Evolutionary conservation across 2,888 invertebrate genomes (phyloP).

Genomic region (Apocheima hispidaria): DNA sequence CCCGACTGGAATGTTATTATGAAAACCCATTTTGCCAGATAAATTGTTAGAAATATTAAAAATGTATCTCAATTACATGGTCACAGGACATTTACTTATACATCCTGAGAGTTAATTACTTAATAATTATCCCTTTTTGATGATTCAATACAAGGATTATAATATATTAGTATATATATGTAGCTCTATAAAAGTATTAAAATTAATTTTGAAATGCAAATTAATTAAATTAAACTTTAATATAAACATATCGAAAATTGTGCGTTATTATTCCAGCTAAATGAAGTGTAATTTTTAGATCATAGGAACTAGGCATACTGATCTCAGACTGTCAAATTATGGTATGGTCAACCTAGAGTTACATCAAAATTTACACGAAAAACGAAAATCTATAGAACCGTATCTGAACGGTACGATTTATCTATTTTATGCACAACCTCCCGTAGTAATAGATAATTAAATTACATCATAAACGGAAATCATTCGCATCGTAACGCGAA

Average conservation of each 20-base stretch:
- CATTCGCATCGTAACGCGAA: conserved; percentile 65
- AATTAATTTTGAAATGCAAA: conserved; percentile 26
- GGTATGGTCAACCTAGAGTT: conserved; percentile 36
- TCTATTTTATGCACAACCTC: conserved; percentile 73
- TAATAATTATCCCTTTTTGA: neutral
- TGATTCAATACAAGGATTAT: conserved; percentile 11
- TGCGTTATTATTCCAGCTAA: conserved; percentile 59
- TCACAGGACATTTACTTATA: neutral
- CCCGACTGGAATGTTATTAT: conserved; percentile 42
- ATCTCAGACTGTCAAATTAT: conserved; percentile 41
- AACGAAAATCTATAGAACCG: conserved; percentile 43
- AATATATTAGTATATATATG: neutral
- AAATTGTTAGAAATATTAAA: conserved; percentile 5
- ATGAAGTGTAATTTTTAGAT: conserved; percentile 45
- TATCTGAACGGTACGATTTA: conserved; percentile 49
- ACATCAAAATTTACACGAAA: conserved; percentile 42
- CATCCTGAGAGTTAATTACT: neutral
- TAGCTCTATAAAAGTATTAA: conserved; percentile 10
- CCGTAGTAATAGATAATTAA: conserved; percentile 67
- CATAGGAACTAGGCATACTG: conserved; percentile 63
- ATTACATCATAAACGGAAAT: conserved; percentile 64
- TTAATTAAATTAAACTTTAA: conserved; percentile 18
- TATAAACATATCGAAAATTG: conserved; percentile 46
- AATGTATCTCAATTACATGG: neutral
- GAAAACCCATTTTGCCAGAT: conserved; percentile 20